A percentile compares a stretch with the other conserved stretches of the same genome.
These are phyloP conservation scores for Phrynocephalus forsythii DNA, from an alignment of 2,797 vertebrate species.

Conservation along the genomic window DNA sequence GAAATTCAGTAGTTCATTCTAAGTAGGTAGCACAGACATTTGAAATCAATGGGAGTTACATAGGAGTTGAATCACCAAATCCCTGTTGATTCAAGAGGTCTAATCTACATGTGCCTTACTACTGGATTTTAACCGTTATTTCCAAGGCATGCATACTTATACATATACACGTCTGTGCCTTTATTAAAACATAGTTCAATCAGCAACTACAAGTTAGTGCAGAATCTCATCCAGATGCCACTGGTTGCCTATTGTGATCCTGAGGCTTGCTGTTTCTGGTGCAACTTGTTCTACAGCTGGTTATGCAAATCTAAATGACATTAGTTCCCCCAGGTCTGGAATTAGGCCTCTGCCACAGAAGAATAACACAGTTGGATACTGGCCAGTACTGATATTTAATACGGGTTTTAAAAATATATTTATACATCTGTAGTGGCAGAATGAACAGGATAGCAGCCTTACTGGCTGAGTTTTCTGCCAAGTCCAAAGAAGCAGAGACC, in stretches of 20 bases:
- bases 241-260: neutral
- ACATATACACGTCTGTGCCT: neutral
- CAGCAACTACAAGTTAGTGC: neutral
- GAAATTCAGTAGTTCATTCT: no score
- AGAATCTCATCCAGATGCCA: neutral
- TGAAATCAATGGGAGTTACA: neutral
- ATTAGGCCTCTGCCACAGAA: neutral
- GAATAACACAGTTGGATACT: neutral
- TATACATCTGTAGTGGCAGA: neutral
- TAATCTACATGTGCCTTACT: neutral
- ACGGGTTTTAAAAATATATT: neutral
- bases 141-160: neutral
- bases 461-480: neutral
- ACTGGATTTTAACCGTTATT: neutral
- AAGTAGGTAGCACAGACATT: neutral
- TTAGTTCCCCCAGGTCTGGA: neutral
- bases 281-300: neutral
- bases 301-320: neutral
- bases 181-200: neutral
- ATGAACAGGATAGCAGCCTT: neutral
- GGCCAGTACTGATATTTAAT: neutral
- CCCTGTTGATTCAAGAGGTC: neutral
- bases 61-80: neutral
- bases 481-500: neutral
- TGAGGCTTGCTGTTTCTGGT: neutral